Evolutionary conservation across 2,797 vertebrate species (phyloP), one percentile per base, ranked within the genome.

Genomic region (Sebastes hubbsi): DNA sequence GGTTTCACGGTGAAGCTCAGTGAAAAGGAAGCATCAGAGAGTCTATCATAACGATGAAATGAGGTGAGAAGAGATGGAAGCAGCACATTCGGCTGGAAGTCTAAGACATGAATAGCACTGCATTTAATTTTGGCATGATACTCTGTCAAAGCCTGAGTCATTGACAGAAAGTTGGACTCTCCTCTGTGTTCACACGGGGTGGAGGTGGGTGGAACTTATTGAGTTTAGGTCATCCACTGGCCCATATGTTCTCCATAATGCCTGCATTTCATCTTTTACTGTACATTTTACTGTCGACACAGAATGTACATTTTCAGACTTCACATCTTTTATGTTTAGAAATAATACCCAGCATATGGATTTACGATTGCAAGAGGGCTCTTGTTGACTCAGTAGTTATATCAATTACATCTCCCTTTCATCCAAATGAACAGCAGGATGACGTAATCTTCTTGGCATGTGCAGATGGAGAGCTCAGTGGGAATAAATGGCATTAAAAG

Each of bases 1-100:
- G 75, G 68, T 54, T 76, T 82, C 20, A 60, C 22, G 2, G 55
- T 7, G 72, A 64, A 52, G 24, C 18, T 58, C 24, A 1, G 52
- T 60, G 25, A 80, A 52, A 66, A 24, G 55, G 58, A 73, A 34
- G 46, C 64, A 22, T 64, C 65, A 12, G 60, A 72, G 65, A 66
- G 86, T 88, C 76, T 54, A 86, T 89, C 86, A 78, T 16, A n/a
- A 32, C 36, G 16, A 67, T 24, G 76, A 87, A 84, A 87, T 84
- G 85, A 91, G 74, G 83, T 78, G 81, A 70, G 62, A 63, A 72
- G 81, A 76, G 73, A 71, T 25, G 74, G 77, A 83, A 73, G 54
- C 69, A 10, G 71, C 58, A 10, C 69, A 75, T 86, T 86, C 71
- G 80, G 65, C 79, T 60, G 79, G 12, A 74, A 73, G 72, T 86